Base-by-base conservation (phyloP, 2,888 invertebrate genomes). In the Idaea straminata region DNA sequence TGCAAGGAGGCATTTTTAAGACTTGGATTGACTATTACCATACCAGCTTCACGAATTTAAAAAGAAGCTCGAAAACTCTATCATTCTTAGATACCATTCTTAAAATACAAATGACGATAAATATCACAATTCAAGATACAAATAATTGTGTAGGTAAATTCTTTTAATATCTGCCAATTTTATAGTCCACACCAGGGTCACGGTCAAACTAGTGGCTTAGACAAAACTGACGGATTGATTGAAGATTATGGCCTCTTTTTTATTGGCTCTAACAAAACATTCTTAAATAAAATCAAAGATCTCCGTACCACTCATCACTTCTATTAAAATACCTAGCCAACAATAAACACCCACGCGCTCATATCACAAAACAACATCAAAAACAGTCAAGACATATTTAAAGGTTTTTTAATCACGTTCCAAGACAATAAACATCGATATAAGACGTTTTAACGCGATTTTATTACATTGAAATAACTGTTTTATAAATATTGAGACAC, bases 391-490 rank as follows among this genome's bases (percentile, higher is more conserved):
- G 77, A 78, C 77, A 77, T 77, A 77, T 76, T 74, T 73, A 71
- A 71, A 64, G 70, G 75, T 70, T 74, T 67, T 71, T 69, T 69
- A 72, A 72, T 70, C 69, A 67, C 72, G 74, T 73, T 25, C 75
- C 68, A 71, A 73, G 72, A 82, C 78, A 80, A 81, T 83, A 85
- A 85, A 84, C 77, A 70, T 77, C 77, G 68, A 73, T 78, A 81
- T 77, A 75, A 71, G 77, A 78, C 76, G 72, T 77, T 79, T 80
- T 77, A 79, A 82, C 74, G 79, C 74, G 69, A 73, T 79, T 86
- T 85, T 80, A 86, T 78, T 82, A 79, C 77, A 72, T 77, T 83
- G 78, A 75, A 73, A 78, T 81, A 75, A 81, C 76, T 80, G 76
- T 77, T 74, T 73, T 75, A 76, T 79, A 79, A 83, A 77, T 70